Evolutionary conservation across 1,140 invertebrate species (phyloP), one percentile per base, ranked within the genome.

Genomic region (Zaprionus gabonicus): DNA sequence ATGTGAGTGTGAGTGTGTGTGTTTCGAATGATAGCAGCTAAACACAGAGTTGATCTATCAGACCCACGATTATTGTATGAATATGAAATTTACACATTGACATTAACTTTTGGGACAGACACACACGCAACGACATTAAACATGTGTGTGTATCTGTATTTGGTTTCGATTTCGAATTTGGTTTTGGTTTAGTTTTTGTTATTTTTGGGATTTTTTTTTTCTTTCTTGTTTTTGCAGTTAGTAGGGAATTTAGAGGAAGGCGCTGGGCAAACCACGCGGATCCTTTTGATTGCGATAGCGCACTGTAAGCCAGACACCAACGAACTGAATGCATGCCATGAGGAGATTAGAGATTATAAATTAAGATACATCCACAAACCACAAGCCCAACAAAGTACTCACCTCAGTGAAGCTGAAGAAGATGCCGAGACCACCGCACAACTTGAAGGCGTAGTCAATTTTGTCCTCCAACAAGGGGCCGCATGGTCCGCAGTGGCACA

Each of bases 351-450:
- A 46, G 28, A 63, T 15, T 69, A 56, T 57, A 72, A 17, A 56
- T 68, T 58, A 51, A 65, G 79, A 27, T 17, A 7, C 23, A 20
- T 1, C 51, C 55, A 62, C 31, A 38, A 17, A 13, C 34, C 7
- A 46, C 12, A 13, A 3, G 20, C 4, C 28, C 34, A 63, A 56
- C 36, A 13, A 1, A 1, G 49, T 31, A 82, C 80, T 94, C 95
- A 99, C 98, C 97, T 99, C 98, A 58, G 98, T 98, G 92, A 99
- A 99, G 91, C 98, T 99, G 94, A 99, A 99, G 93, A 99, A 98
- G 31, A 99, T 94, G 71, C 98, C 98, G 83, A 99, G 96, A 62
- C 97, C 97, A 60, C 98, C 98, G 86, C 97, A 97, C 4, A 97
- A 93, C 93, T 97, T 97, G 83, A 99, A 97, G n/a, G 97, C 97